Base-by-base conservation (phyloP, 2,113 vertebrate genomes). In the Chaenocephalus aceratus region DNA sequence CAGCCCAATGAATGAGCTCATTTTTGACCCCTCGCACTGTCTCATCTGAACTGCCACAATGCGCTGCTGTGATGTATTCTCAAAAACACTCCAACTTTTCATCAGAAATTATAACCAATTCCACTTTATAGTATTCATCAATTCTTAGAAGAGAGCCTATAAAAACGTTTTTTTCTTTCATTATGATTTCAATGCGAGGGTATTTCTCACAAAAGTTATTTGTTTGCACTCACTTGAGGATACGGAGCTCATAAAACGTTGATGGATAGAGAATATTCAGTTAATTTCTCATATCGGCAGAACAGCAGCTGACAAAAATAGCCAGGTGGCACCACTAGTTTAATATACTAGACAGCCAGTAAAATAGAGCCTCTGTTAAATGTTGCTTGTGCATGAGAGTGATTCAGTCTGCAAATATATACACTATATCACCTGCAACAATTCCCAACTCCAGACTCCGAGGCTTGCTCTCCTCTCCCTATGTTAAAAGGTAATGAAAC, bases 1-100 rank as follows among this genome's bases (percentile, higher is more conserved):
- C 15, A 52, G 82, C 76, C 79, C 81, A 83, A 74, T 89, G 88
- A 93, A 92, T 85, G 80, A 88, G 89, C 89, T 91, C 80, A 84
- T 92, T 94, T 93, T 91, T 83, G 87, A 75, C 82, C 86, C 72
- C 68, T 81, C 46, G 52, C 78, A 84, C 84, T 45, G 76, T 75
- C 86, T 93, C 83, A 78, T 91, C 81, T 82, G 89, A 72, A 71
- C 23, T 83, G 84, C 83, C 82, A 88, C 84, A 86, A 83, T 73
- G 68, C 62, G 3, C 60, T 3, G 10, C 81, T 83, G 72, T 87
- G 86, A 89, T 87, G 85, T 77, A 75, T 49, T 67, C 61, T 75
- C 76, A 65, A 81, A 79, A 70, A 56, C 45, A 57, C 49, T 23
- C 62, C 65, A 64, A 71, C 73, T 77, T 79, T 66, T 76, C 71